Conservation (phyloP, 2,888 invertebrate species). For the Melinaea menophilus region DNA sequence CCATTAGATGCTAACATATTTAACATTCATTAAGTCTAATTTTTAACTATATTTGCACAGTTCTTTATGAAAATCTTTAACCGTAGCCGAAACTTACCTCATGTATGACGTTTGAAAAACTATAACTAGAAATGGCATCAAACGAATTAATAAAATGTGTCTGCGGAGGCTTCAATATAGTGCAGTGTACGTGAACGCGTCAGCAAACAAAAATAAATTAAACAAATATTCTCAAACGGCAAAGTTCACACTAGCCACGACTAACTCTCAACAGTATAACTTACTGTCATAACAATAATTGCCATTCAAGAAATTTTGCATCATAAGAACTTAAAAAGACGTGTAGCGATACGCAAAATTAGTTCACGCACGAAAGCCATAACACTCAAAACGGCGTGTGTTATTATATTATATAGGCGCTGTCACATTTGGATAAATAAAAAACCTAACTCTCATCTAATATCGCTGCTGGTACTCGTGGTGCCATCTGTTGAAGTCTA, state of each 20-base stretch:
- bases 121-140: too few relatives aligned
- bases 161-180: too few relatives aligned
- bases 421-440: constrained; percentile 15
- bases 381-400: constrained; percentile 4
- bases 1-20: constrained; percentile 24
- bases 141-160: too few relatives aligned
- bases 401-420: not conserved
- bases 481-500: constrained; percentile 99
- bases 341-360: not conserved
- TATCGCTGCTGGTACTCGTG: constrained; percentile 97
- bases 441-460: constrained; percentile 64
- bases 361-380: not conserved
- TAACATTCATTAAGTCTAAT: constrained; percentile 22
- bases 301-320: constrained; percentile 20
- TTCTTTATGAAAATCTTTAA: constrained; percentile 17
- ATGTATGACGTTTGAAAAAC: too few relatives aligned
- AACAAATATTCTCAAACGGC: constrained; percentile 19
- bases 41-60: constrained; percentile 12
- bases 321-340: constrained; percentile 14
- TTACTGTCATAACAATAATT: constrained; percentile 9
- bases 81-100: too few relatives aligned
- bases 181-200: constrained; percentile 18
- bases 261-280: not conserved
- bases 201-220: constrained; percentile 15
- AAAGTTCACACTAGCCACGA: constrained; percentile 1